A percentile compares a stretch with the other conserved stretches of the same genome.
These are phyloP conservation scores for Eucriotettix oculatus DNA, from an alignment of 2,888 invertebrate genomes.

Conservation along the genomic window DNA sequence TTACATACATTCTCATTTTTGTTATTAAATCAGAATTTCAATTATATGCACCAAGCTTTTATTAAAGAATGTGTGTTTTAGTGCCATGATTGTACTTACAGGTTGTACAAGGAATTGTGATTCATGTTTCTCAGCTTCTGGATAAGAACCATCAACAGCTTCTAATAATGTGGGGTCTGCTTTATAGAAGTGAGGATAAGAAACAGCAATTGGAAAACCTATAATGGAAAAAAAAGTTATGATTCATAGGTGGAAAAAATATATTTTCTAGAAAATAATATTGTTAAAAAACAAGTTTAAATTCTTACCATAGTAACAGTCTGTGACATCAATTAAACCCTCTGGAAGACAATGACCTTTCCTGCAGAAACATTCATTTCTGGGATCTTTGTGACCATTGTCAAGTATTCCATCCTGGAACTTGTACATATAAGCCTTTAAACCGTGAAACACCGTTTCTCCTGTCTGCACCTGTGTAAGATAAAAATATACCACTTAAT, in stretches of 20 bases:
- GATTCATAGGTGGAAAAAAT: background rate
- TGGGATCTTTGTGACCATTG: conserved; percentile 50
- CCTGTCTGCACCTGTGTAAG: conserved; percentile 37
- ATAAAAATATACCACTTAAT: background rate
- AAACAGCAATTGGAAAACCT: conserved; percentile 74
- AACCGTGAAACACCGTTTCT: conserved; percentile 41
- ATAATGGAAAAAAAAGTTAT: conserved; percentile 1
- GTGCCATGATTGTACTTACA: conserved; percentile 27
- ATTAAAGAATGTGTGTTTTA: background rate
- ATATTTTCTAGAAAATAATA: background rate
- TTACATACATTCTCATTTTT: background rate
- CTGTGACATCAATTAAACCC: conserved; percentile 67
- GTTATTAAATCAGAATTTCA: background rate
- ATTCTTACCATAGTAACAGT: conserved; percentile 60
- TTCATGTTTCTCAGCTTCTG: conserved; percentile 44
- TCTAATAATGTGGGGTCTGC: conserved; percentile 45
- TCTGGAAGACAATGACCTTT: conserved; percentile 51
- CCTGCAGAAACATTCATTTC: conserved; percentile 70
- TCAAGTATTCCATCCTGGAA: conserved; percentile 64
- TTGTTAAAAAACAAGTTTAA: background rate
- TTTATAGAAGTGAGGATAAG: conserved; percentile 74
- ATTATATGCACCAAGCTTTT: background rate
- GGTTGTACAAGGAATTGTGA: conserved; percentile 66
- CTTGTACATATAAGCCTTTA: conserved; percentile 53
- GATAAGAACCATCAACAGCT: conserved; percentile 49